Evolutionary conservation across 2,888 invertebrate species (phyloP).

Genomic region (Cremastobaeus sp.): DNA sequence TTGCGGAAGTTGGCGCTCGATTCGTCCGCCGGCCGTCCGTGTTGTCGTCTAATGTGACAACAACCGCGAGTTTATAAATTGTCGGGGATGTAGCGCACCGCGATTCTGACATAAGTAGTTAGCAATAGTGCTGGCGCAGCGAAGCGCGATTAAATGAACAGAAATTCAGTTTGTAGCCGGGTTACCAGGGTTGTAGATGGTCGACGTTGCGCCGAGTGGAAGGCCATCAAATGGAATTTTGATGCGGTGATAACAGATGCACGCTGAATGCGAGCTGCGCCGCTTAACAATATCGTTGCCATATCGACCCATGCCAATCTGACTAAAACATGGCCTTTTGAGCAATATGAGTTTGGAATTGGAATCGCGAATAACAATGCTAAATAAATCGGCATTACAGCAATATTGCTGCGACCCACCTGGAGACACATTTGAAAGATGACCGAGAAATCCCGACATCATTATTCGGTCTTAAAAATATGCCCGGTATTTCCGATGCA

Average conservation of each 20-base stretch:
- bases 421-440: conserved; percentile 1
- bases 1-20: conserved; percentile 24
- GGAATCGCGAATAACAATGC: conserved; percentile 11
- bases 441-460: not conserved
- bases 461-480: too few relatives aligned
- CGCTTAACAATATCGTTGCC: conserved; percentile 51
- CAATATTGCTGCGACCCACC: not conserved
- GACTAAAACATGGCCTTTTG: conserved; percentile 22
- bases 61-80: conserved; percentile 49
- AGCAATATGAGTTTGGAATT: conserved; percentile 21
- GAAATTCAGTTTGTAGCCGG: conserved; percentile 53
- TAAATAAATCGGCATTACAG: conserved; percentile 11
- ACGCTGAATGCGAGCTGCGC: conserved; percentile 27
- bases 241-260: conserved; percentile 54
- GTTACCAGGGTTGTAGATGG: conserved; percentile 36
- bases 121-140: conserved; percentile 38
- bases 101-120: conserved; percentile 61
- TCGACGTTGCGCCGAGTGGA: conserved; percentile 40
- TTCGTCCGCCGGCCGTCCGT: conserved; percentile 26
- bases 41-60: conserved; percentile 49
- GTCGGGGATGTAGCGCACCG: conserved; percentile 32
- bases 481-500: too few relatives aligned
- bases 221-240: conserved; percentile 57
- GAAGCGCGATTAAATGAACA: conserved; percentile 58
- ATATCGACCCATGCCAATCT: conserved; percentile 45